phyloP scores from a whole-genome alignment of 2,888 invertebrate species.

The Eubasilissa splendida region DNA sequence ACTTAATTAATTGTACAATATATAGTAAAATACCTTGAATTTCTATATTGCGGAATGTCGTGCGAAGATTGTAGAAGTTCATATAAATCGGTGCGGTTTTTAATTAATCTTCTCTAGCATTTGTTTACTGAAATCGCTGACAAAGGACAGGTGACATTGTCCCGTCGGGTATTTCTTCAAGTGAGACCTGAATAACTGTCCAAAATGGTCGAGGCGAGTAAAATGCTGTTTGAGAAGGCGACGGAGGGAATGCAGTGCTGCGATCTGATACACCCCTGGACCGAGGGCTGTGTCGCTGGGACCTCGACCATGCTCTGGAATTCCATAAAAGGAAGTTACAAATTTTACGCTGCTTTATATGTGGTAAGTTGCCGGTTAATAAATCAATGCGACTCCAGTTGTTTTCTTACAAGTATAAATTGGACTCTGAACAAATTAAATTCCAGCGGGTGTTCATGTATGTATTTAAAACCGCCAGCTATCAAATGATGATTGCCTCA shows the following conservation, averaged over 20 bases:
- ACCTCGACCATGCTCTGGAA: conserved; percentile 67
- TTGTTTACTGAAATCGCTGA: conserved; percentile 6
- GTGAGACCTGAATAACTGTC: background rate
- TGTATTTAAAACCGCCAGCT: background rate
- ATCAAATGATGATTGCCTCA: conserved; percentile 10
- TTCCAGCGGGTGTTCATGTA: background rate
- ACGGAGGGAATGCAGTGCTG: conserved; percentile 65
- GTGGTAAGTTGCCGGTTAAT: conserved; percentile 64
- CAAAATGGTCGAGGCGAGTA: conserved; percentile 71
- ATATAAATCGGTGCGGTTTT: background rate
- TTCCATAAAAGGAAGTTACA: conserved; percentile 70
- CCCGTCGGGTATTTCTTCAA: background rate
- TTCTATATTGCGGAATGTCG: background rate
- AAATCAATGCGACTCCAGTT: background rate
- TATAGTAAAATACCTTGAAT: background rate
- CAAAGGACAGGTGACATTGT: background rate
- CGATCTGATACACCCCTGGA: conserved; percentile 72
- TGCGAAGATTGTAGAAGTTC: background rate
- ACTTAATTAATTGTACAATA: background rate
- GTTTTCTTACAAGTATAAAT: background rate
- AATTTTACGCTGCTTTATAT: conserved; percentile 72
- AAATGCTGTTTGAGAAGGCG: conserved; percentile 69
- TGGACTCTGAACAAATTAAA: background rate
- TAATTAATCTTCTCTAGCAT: background rate
- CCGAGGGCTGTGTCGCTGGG: conserved; percentile 67